Evolutionary conservation across 2,797 vertebrate genomes (phyloP), one percentile per base, ranked within the genome.

Genomic region (Poeciliopsis gracilis): DNA sequence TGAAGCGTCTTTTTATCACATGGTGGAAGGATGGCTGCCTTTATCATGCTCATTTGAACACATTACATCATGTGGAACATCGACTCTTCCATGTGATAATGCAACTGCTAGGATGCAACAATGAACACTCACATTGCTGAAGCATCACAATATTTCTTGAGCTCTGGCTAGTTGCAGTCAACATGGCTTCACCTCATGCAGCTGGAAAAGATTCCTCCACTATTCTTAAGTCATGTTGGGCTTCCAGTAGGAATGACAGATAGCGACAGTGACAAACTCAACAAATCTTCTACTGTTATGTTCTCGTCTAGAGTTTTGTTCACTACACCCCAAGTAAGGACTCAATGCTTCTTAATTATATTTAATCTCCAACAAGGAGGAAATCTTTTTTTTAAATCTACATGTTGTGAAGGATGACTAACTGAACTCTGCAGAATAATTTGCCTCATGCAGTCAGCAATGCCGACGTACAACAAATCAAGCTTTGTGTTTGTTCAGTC

Each of bases 381-480:
- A 82, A 87, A 87, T 43, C 51, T 45, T 53, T 12, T 51, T 23
- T 3, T 0, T 2, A 70, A 47, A 71, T 79, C 53, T 70, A 75
- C 30, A 5, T 79, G 70, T 85, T 74, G 82, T 45, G 10, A n/a
- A 16, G 28, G 47, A 53, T 76, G 78, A 80, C 85, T 82, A 90
- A 89, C 12, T 57, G 5, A 8, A 73, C 77, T 88, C 85, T 86
- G 85, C 74, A 73, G 80, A 46, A 63, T 59, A 43, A 47, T 85
- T 86, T 78, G 80, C 28, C 18, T 47, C 45, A 76, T 61, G 69
- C 72, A 67, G 59, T 0, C 0, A 49, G 38, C 61, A 69, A 76
- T 72, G 46, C 45, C 5, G 12, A 83, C 49, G 53, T 33, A 66
- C 76, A 23, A 72, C 80, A 30, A 20, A 49, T 46, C 46, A 36